Percentiles rank a stretch among this genome's conserved stretches.
These are phyloP conservation scores for Pelodiscus sinensis DNA, from an alignment of 2,113 vertebrate genomes.

Conservation along the genomic window DNA sequence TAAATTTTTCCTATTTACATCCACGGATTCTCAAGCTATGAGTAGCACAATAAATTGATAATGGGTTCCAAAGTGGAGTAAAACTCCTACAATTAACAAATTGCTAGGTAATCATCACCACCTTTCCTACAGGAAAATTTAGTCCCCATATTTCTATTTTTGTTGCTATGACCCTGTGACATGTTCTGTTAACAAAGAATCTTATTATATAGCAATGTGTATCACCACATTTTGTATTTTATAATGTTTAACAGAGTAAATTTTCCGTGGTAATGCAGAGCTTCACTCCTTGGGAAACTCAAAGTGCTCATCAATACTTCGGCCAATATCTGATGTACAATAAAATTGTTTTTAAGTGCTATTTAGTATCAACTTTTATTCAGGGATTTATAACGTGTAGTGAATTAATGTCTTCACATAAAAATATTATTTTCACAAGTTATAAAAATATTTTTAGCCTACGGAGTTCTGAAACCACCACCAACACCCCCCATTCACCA, in stretches of 20 bases:
- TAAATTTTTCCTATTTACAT: background rate
- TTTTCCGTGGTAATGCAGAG: conserved; percentile 64
- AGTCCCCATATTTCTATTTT: conserved; percentile 53
- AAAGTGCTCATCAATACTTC: background rate
- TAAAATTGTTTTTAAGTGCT: background rate
- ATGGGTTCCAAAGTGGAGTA: background rate
- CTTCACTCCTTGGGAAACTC: conserved; percentile 21
- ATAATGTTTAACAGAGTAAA: conserved; percentile 60
- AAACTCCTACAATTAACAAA: conserved; percentile 43
- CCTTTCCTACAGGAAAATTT: conserved; percentile 47
- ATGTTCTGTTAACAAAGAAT: conserved; percentile 58
- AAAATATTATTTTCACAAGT: background rate
- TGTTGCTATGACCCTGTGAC: conserved; percentile 60
- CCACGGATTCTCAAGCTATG: background rate
- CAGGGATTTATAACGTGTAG: background rate
- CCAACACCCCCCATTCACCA: background rate
- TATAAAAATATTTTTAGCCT: background rate
- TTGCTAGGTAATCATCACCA: conserved; percentile 38
- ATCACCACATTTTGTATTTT: conserved; percentile 32
- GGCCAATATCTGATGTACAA: background rate
- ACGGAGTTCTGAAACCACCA: background rate
- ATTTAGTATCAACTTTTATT: background rate
- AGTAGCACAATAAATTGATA: background rate
- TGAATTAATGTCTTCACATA: background rate
- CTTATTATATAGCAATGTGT: conserved; percentile 55